phyloP scores from a whole-genome alignment of 2,113 vertebrate genomes.

The Tapirus terrestris region DNA sequence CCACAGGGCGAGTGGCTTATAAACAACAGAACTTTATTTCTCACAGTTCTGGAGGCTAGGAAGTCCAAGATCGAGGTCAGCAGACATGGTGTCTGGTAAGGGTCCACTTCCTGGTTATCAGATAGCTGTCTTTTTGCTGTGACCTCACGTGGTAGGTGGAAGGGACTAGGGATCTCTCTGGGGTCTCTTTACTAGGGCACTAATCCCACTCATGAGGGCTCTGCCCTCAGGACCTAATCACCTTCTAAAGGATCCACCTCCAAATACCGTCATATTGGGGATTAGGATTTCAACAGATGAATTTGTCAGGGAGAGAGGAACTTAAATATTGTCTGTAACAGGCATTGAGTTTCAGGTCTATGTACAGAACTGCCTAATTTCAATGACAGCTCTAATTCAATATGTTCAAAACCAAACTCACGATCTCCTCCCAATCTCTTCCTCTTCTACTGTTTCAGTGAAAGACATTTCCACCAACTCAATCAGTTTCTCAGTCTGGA shows the following conservation, averaged over 20 bases:
- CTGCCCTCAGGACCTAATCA: not conserved
- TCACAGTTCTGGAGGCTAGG: not conserved
- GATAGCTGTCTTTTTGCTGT: not conserved
- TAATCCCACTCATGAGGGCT: not conserved
- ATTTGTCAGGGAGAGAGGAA: not conserved
- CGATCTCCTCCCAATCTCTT: not conserved
- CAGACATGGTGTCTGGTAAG: not conserved
- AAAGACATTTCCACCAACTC: not conserved
- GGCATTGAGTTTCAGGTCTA: not conserved
- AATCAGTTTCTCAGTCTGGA: not conserved
- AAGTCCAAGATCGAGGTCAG: not conserved
- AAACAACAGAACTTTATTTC: not conserved
- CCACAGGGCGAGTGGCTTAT: no score
- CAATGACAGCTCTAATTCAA: not conserved
- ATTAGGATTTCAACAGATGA: not conserved
- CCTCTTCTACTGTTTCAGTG: not conserved
- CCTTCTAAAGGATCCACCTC: not conserved
- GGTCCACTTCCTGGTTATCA: not conserved
- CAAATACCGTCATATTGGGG: not conserved
- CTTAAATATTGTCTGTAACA: not conserved
- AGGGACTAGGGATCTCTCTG: not conserved
- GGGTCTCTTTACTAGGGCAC: not conserved
- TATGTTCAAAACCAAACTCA: not conserved
- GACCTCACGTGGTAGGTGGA: not conserved
- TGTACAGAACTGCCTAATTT: not conserved